Base-by-base conservation (phyloP, 2,113 vertebrate species). In the Bufo gargarizans region DNA sequence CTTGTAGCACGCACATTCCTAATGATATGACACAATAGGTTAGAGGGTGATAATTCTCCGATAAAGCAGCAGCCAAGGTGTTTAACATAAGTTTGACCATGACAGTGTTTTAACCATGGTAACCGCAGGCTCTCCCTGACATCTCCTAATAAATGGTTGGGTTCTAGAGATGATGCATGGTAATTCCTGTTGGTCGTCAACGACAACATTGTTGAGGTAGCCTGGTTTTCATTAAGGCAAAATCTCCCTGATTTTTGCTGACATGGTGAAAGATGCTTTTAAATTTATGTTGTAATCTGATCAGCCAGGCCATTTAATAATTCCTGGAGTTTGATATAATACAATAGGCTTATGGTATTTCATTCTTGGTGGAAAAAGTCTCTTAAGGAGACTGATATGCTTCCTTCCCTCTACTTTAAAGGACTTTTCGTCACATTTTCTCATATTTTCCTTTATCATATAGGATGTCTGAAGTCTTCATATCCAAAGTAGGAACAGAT, bases 271-370 rank as follows among this genome's bases (percentile, higher is more conserved):
- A 78, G 74, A 86, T 63, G 56, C 58, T 78, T 65, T 77, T 33
- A 86, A 78, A 78, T 86, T 65, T 49, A 86, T 86, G 85, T 63
- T 65, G 85, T 86, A 77, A 86, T 86, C 56, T 65, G 74, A 86
- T 78, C 74, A 77, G 74, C 74, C 74, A 43, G 74, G 45, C 72
- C 74, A 33, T 86, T 67, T 78, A 61, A 86, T 86, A 86, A 86
- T 86, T 86, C 74, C 58, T 86, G 74, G 61, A 86, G 85, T 77
- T 86, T 86, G 85, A 86, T 78, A 86, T 65, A 78, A 86, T 77
- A 86, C 58, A 86, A 78, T 86, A 86, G 85, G 85, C 85, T 78
- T 86, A 86, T 86, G 47, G 85, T 86, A 78, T 78, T 86, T 77
- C 45, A 43, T 77, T 77, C 47, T 86, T 63, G 33, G 71, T 77